phyloP scores from a whole-genome alignment of 2,888 invertebrate genomes.

The Megaustenia siamemsis region DNA sequence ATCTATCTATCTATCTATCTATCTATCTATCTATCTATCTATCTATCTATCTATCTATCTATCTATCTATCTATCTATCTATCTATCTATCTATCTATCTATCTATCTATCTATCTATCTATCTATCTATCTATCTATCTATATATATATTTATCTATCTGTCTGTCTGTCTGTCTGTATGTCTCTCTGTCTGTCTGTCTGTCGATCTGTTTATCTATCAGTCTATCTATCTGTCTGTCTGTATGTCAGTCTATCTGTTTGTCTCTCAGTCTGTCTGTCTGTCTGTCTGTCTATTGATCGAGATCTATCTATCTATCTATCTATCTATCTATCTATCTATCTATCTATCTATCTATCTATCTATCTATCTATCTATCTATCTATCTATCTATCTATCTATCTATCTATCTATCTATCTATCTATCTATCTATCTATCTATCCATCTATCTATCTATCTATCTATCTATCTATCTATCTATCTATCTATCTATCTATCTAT shows the following conservation, averaged over 20 bases:
- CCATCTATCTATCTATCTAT: neutral
- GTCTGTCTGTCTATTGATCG: neutral
- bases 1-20: constrained; percentile 19
- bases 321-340: neutral
- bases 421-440: neutral
- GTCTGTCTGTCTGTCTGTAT: neutral
- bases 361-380: neutral
- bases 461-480: constrained; percentile 15
- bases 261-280: neutral
- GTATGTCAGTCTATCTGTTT: neutral
- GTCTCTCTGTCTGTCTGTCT: neutral
- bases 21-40: constrained; percentile 3
- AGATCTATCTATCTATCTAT: neutral
- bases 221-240: neutral
- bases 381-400: neutral
- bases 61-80: neutral
- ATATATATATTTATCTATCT: neutral
- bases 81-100: neutral
- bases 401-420: neutral
- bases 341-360: neutral
- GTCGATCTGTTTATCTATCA: neutral
- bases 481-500: neutral
- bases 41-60: constrained; percentile 13
- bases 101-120: neutral
- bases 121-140: neutral